Percentiles rank a stretch among this genome's conserved stretches.
Evolutionary conservation across 2,797 vertebrate genomes (phyloP).

Genomic region (Cottoperca gobio): DNA sequence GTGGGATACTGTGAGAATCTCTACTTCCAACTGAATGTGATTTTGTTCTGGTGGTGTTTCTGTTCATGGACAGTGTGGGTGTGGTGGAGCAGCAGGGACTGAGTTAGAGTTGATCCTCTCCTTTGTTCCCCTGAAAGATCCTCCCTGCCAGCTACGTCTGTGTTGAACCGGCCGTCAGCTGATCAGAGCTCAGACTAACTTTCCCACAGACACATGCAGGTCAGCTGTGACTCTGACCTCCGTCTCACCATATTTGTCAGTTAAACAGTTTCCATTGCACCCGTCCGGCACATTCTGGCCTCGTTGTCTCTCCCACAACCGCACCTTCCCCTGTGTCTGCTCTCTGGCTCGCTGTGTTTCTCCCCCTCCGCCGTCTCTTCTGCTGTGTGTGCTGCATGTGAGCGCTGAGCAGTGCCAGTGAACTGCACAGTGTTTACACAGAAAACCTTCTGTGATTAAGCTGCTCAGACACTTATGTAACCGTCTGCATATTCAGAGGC

Average conservation of each 20-base stretch:
- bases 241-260: slow-evolving; percentile 55
- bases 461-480: slow-evolving; percentile 72
- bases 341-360: slow-evolving; percentile 41
- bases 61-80: slow-evolving; percentile 41
- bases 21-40: neutral
- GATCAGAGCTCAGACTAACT: slow-evolving; percentile 55
- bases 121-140: slow-evolving; percentile 67
- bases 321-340: slow-evolving; percentile 59
- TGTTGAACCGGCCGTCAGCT: slow-evolving; percentile 55
- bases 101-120: slow-evolving; percentile 63
- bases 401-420: slow-evolving; percentile 65
- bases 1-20: too few species aligned
- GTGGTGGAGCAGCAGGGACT: slow-evolving; percentile 43
- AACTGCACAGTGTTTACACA: slow-evolving; percentile 72
- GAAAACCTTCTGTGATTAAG: slow-evolving; percentile 63
- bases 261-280: slow-evolving; percentile 67
- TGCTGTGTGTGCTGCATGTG: slow-evolving; percentile 65
- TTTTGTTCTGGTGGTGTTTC: neutral
- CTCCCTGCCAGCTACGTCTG: slow-evolving; percentile 66
- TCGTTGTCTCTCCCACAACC: slow-evolving; percentile 64
- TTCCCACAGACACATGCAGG: slow-evolving; percentile 63
- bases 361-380: slow-evolving; percentile 60
- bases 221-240: slow-evolving; percentile 53
- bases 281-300: slow-evolving; percentile 28
- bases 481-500: too few species aligned